These are phyloP conservation scores for Nomada fucata DNA, from an alignment of 2,888 invertebrate genomes.

Conservation along the genomic window DNA sequence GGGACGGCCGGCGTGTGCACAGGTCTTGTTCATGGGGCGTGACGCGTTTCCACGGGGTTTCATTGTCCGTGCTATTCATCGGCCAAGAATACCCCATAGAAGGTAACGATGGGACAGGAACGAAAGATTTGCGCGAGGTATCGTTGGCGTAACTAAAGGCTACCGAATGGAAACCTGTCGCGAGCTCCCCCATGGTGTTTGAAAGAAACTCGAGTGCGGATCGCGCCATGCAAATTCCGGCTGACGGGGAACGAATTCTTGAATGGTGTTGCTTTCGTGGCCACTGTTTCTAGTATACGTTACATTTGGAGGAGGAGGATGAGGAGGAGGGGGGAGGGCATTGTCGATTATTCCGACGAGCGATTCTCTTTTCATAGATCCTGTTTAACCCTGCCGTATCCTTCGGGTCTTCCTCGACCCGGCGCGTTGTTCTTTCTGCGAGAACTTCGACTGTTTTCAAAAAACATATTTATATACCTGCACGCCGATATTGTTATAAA, in stretches of 20 bases:
- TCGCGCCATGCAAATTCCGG: slow-evolving; percentile 58
- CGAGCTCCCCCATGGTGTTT: slow-evolving; percentile 37
- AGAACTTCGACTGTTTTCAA: no score
- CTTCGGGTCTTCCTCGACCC: no score
- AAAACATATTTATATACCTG: no score
- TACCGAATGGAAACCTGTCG: slow-evolving; percentile 68
- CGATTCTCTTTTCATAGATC: no score
- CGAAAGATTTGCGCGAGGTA: slow-evolving; percentile 65
- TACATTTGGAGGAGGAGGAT: background rate
- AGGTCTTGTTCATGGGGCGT: slow-evolving; percentile 55
- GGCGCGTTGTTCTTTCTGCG: no score
- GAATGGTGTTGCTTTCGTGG: background rate
- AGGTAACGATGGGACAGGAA: slow-evolving; percentile 44
- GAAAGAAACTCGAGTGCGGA: slow-evolving; percentile 32
- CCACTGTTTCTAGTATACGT: slow-evolving; percentile 13
- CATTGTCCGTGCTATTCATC: slow-evolving; percentile 65
- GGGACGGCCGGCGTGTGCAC: slow-evolving; percentile 18
- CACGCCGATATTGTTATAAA: no score
- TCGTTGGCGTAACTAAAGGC: slow-evolving; percentile 78
- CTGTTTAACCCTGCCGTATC: no score
- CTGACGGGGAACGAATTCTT: slow-evolving; percentile 31
- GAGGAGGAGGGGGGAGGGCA: no score
- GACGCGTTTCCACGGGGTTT: slow-evolving; percentile 61
- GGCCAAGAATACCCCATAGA: slow-evolving; percentile 43
- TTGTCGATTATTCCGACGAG: background rate